Evolutionary conservation across 2,113 vertebrate species (phyloP).

Genomic region (Hylia prasina): DNA sequence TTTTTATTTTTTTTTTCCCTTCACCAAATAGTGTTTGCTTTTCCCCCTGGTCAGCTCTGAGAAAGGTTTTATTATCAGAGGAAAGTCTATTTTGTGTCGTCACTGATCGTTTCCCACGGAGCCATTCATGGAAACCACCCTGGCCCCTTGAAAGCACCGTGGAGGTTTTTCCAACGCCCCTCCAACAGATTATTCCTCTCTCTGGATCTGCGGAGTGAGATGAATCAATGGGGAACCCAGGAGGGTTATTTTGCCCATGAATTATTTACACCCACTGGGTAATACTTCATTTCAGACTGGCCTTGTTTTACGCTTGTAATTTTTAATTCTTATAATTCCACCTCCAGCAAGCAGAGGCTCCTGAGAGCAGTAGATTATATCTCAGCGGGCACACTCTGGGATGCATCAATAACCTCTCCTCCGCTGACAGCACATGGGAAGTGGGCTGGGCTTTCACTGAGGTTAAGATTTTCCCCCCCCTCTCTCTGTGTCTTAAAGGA

Average conservation of each 20-base stretch:
- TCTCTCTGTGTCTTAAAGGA: neutral
- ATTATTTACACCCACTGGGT: constrained; percentile 40
- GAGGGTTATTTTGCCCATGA: constrained; percentile 11
- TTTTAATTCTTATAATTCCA: constrained; percentile 58
- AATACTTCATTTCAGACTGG: constrained; percentile 27
- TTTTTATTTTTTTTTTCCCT: neutral
- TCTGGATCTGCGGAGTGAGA: neutral
- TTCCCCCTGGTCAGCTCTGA: neutral
- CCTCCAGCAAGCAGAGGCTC: neutral
- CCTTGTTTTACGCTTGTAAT: constrained; percentile 43
- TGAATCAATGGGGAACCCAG: neutral
- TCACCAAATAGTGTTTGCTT: neutral
- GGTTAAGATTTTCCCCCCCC: neutral
- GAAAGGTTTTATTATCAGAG: neutral
- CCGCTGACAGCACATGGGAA: neutral
- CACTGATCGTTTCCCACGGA: neutral
- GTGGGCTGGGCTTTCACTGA: neutral
- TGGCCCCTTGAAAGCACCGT: neutral
- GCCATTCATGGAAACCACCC: neutral
- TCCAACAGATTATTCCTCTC: neutral
- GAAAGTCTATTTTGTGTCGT: neutral
- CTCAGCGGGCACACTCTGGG: neutral
- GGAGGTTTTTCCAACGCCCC: neutral
- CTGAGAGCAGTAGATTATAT: constrained; percentile 31
- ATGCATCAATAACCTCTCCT: constrained; percentile 29